Percentiles rank a stretch among this genome's conserved stretches.
These are phyloP conservation scores for Umimayanthus kanabou DNA, from an alignment of 92 coral and sea anemone species.

Conservation along the genomic window DNA sequence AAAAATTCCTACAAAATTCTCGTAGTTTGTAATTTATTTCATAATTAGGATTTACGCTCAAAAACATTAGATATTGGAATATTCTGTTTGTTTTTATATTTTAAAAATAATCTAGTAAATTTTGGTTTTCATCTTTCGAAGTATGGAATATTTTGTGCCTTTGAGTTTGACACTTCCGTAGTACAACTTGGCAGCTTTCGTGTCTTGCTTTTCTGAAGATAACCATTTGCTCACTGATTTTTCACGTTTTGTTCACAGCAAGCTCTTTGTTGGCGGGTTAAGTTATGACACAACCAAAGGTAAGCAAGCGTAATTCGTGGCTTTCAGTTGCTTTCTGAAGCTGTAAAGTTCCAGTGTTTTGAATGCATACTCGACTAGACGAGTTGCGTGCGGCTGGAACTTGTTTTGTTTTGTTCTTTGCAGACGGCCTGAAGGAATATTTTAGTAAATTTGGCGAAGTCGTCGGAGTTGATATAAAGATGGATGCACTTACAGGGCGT, in stretches of 20 bases:
- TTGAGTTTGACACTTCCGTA: constrained; percentile 49
- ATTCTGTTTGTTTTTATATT: not conserved
- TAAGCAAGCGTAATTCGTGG: constrained; percentile 51
- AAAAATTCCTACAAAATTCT: constrained; percentile 21
- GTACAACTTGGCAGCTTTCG: not conserved
- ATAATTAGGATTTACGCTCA: not conserved
- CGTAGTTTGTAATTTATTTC: constrained; percentile 17
- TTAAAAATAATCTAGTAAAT: constrained; percentile 10
- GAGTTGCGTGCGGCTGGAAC: constrained; percentile 11
- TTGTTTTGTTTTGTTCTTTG: constrained; percentile 31
- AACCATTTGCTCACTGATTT: constrained; percentile 5
- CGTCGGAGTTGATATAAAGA: constrained; percentile 89
- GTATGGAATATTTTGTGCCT: not conserved
- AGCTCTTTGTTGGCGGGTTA: constrained; percentile 98
- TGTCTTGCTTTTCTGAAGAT: not conserved
- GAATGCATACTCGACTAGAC: constrained; percentile 5
- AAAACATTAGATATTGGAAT: not conserved
- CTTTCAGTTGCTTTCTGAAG: constrained; percentile 23
- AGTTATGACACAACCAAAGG: constrained; percentile 98
- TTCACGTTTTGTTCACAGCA: constrained; percentile 69
- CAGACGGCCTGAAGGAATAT: constrained; percentile 86
- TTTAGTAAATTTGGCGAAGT: constrained; percentile 91
- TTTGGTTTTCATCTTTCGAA: constrained; percentile 6
- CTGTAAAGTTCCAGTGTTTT: not conserved
- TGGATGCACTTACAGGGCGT: constrained; percentile 89